Evolutionary conservation across 2,113 vertebrate genomes (phyloP).

Genomic region (Genyomyrus donnyi): DNA sequence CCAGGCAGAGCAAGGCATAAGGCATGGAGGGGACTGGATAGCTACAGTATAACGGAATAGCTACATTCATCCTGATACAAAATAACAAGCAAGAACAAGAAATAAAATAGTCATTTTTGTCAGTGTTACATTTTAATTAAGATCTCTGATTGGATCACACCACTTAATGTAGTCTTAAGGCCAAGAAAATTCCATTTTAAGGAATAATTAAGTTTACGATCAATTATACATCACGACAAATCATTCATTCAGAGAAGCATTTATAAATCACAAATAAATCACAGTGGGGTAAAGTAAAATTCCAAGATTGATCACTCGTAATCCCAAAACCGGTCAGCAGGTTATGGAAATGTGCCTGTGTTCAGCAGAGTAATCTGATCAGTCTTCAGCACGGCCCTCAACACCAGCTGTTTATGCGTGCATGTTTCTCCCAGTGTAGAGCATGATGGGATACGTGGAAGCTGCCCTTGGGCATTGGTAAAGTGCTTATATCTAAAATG

Average conservation of each 20-base stretch:
- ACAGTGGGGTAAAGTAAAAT: neutral
- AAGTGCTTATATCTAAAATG: neutral
- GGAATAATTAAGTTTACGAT: neutral
- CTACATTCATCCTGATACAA: neutral
- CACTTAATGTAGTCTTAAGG: neutral
- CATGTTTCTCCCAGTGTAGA: neutral
- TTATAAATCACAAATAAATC: neutral
- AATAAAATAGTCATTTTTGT: neutral
- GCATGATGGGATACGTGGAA: neutral
- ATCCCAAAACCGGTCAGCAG: neutral
- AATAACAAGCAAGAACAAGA: neutral
- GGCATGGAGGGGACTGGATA: neutral
- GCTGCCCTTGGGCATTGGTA: neutral
- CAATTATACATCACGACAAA: neutral
- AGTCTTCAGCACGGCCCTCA: neutral
- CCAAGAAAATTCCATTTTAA: neutral
- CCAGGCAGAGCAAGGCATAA: neutral
- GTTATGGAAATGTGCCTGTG: neutral
- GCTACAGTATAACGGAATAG: neutral
- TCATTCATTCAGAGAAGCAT: neutral
- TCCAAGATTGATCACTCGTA: neutral
- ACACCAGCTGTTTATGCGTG: neutral
- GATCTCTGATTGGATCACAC: neutral
- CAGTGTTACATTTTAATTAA: neutral
- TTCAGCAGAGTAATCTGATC: neutral